Base-by-base conservation (phyloP, 2,113 vertebrate genomes). In the Pseudorhombus dupliciocellatus region DNA sequence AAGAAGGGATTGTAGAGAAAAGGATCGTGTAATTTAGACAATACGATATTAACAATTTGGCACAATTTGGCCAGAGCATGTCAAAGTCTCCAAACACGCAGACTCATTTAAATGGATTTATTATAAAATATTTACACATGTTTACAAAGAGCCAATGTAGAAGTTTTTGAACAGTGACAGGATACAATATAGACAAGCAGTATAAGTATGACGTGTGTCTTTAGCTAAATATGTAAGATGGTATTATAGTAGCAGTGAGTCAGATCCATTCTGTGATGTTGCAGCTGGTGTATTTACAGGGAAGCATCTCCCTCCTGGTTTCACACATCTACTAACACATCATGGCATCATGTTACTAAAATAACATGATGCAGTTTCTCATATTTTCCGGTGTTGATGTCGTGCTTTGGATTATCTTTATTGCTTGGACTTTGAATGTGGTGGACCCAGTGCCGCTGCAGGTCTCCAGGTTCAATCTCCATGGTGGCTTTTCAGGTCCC, bases 401-500 rank as follows among this genome's bases (percentile, higher is more conserved):
- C 10, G 54, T 56, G 22, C 26, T 21, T 34, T 20, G 61, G 16
- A 51, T 70, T 61, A 56, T 9, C 1, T 5, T 40, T 3, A 40
- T 8, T 63, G 34, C 10, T 31, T 59, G 44, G 62, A 54, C 3
- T 25, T n/a, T 46, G 2, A 24, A 44, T 53, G 21, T 67, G 24
- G 60, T 50, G 44, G 37, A 50, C 50, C 59, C 57, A 42, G 15
- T 8, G n/a, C 31, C 25, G 56, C 30, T 26, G 66, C 28, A 20
- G 34, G 12, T 24, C 30, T 65, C 89, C 93, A 93, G 73, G 92
- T 91, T 92, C 95, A 95, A 77, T 92, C 94, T 92, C 89, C 93
- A 81, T 92, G 84, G 60, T 95, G 95, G 79, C 95, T 93, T 88
- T 93, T 96, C 91, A 98, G 94, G 88, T 99, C 97, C 92, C 97